These are phyloP conservation scores for Gallinago media DNA, from an alignment of 2,113 vertebrate species.

Conservation along the genomic window DNA sequence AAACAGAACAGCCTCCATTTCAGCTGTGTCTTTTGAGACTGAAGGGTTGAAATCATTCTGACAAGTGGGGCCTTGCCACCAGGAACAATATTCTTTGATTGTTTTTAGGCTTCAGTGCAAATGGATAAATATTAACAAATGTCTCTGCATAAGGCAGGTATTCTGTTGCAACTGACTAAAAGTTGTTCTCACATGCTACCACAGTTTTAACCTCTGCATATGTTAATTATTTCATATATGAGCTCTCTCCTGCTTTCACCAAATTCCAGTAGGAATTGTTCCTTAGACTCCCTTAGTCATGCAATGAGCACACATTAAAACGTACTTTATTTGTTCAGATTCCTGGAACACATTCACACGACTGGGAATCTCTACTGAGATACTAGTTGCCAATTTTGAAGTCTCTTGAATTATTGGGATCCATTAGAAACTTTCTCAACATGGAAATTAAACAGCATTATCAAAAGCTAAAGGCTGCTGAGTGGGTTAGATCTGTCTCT, in stretches of 20 bases:
- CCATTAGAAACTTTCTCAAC: neutral
- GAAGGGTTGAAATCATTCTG: neutral
- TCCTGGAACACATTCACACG: neutral
- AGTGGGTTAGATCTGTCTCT: neutral
- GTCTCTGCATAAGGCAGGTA: neutral
- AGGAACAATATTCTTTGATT: neutral
- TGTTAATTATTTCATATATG: neutral
- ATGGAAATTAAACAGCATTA: neutral
- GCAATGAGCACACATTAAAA: neutral
- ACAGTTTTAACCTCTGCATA: neutral
- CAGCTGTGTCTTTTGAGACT: neutral
- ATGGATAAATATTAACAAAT: neutral
- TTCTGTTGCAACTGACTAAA: neutral
- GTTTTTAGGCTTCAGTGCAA: neutral
- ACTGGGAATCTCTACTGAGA: neutral
- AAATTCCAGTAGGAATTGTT: neutral
- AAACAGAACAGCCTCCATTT: neutral
- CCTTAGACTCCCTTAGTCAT: neutral
- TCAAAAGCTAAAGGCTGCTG: neutral
- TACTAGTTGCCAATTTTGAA: neutral
- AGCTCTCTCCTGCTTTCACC: neutral
- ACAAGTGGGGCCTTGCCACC: neutral
- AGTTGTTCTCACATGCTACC: neutral
- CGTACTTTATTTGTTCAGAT: neutral
- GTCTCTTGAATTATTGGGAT: neutral